Percentiles rank a stretch among this genome's conserved stretches.
These are phyloP conservation scores for Centropristis striata DNA, from an alignment of 2,113 vertebrate species.

Conservation along the genomic window DNA sequence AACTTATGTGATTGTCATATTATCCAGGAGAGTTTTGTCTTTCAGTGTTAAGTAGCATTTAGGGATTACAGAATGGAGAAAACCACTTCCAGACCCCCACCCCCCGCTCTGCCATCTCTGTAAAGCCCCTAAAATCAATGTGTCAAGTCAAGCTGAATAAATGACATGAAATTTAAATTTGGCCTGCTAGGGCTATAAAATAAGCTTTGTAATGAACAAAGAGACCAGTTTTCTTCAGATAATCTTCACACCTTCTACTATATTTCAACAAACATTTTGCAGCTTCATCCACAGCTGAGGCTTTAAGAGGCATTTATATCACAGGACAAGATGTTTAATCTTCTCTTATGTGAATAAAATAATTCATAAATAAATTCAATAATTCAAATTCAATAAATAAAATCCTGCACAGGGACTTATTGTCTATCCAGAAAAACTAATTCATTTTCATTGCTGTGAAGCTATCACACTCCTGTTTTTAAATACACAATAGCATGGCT, in stretches of 20 bases:
- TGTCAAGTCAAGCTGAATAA: slow-evolving; percentile 8
- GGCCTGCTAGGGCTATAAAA: not conserved
- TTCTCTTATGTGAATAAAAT: not conserved
- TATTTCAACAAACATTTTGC: not conserved
- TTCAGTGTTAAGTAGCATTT: too few species aligned
- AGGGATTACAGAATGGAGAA: not conserved
- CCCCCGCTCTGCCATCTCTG: not conserved
- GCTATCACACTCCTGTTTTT: not conserved
- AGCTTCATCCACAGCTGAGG: not conserved
- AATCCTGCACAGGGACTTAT: too few species aligned
- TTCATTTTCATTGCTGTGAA: not conserved
- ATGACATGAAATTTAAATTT: not conserved
- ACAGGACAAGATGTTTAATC: not conserved
- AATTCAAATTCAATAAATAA: too few species aligned
- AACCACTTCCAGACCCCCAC: not conserved
- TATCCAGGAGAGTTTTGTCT: too few species aligned
- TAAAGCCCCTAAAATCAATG: not conserved
- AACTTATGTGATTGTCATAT: too few species aligned
- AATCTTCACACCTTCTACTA: not conserved
- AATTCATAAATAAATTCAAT: too few species aligned
- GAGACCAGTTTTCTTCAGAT: slow-evolving; percentile 2
- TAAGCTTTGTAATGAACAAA: not conserved
- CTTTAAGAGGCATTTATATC: not conserved
- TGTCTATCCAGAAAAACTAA: not conserved
- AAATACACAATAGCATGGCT: not conserved